Conservation (phyloP, 2,113 vertebrate species). For the Vulpes ferrilata region DNA sequence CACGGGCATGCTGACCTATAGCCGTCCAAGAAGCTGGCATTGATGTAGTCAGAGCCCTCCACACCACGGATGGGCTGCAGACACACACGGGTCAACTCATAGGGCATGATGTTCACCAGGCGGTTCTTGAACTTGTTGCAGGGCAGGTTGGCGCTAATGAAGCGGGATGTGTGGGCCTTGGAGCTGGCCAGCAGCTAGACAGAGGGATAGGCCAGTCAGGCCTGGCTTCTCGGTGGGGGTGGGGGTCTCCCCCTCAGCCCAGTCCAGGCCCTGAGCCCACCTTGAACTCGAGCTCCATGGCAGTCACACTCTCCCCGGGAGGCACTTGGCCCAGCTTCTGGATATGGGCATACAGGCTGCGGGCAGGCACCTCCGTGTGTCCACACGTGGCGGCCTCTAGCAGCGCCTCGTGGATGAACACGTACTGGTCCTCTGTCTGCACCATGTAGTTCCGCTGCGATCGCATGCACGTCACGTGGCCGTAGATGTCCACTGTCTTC, state of each 20-base stretch:
- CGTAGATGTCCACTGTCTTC: constrained; percentile 96
- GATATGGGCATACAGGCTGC: constrained; percentile 96
- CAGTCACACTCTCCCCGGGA: constrained; percentile 92
- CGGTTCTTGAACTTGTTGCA: constrained; percentile 99
- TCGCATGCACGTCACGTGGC: constrained; percentile 97
- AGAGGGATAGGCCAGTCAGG: constrained; percentile 49
- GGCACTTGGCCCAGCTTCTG: constrained; percentile 95
- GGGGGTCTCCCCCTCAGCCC: neutral
- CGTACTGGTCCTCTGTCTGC: constrained; percentile 98
- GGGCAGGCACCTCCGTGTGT: constrained; percentile 95
- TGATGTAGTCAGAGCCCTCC: constrained; percentile 98
- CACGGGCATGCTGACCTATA: constrained; percentile 90
- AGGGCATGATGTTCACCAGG: constrained; percentile 97
- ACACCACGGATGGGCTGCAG: constrained; percentile 97
- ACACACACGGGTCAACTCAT: constrained; percentile 95
- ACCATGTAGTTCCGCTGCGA: constrained; percentile 99
- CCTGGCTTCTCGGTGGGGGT: rapidly evolving
- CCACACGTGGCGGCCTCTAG: constrained; percentile 95
- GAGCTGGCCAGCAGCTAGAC: constrained; percentile 95
- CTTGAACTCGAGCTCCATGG: constrained; percentile 99
- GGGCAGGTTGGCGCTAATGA: constrained; percentile 97
- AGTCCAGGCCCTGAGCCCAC: constrained; percentile 83
- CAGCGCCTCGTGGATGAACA: constrained; percentile 97
- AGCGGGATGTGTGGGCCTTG: constrained; percentile 96
- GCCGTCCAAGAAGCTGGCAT: constrained; percentile 97